Base-by-base conservation (phyloP, 1,140 invertebrate genomes). In the Manduca sexta region DNA sequence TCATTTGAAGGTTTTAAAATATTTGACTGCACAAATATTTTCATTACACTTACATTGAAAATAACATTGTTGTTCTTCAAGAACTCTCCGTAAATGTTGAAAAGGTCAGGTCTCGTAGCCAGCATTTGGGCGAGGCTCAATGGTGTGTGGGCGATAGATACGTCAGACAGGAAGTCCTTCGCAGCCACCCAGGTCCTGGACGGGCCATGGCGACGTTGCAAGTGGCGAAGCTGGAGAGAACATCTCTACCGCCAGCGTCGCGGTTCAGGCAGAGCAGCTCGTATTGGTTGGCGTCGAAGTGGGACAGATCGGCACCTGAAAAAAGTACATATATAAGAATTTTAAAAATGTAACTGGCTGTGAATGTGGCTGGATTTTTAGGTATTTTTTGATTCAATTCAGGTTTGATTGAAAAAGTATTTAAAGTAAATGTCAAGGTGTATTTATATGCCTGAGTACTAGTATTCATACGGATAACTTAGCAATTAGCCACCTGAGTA, bases 1-100 rank as follows among this genome's bases (percentile, higher is more conserved):
- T n/a, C n/a, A n/a, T n/a, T n/a, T n/a, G n/a, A n/a, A n/a, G n/a
- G n/a, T n/a, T n/a, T n/a, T n/a, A n/a, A n/a, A n/a, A n/a, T n/a
- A n/a, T n/a, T n/a, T n/a, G n/a, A n/a, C n/a, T n/a, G n/a, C n/a
- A n/a, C n/a, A n/a, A n/a, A n/a, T n/a, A n/a, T 26, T 5, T 1
- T 26, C 8, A 26, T 26, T 26, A 80, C n/a, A n/a, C 78, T 79
- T 53, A 84, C 83, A 67, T 69, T 81, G 45, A 86, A 86, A 35
- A 86, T 81, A 30, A 86, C 70, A 49, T 86, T 83, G 49, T 86
- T 79, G 15, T 86, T 84, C 62, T 84, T 84, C 39, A 84, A 66
- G 56, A 77, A 86, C 52, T 86, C 81, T 33, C 81, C 84, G 45
- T 84, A 86, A 37, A 86, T 80, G 44, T 86, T 82, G 49, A 86